Evolutionary conservation across 2,888 invertebrate genomes (phyloP).

Genomic region (Coelopa pilipes): DNA sequence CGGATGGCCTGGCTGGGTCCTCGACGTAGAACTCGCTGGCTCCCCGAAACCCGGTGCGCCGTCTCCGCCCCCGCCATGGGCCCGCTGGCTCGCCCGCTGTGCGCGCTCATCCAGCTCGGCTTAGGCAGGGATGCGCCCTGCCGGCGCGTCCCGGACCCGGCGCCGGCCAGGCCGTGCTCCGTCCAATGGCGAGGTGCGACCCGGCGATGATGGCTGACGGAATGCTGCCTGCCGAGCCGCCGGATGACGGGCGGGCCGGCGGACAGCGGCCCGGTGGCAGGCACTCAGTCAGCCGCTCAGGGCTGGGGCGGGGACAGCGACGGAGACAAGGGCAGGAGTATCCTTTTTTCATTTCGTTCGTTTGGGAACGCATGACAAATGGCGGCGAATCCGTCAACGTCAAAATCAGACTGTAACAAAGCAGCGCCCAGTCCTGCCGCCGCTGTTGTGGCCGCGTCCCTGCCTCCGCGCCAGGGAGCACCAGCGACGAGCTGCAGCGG

Average conservation of each 20-base stretch:
- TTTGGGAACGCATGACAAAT: conserved; percentile 67
- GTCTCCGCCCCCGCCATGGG: no score
- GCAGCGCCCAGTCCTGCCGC: conserved; percentile 45
- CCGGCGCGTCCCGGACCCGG: no score
- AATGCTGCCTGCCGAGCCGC: conserved; percentile 58
- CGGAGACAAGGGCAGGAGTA: conserved; percentile 43
- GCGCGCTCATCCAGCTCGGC: conserved; percentile 36
- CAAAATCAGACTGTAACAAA: conserved; percentile 69
- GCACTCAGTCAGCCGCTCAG: conserved; percentile 42
- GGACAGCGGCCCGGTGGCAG: no score
- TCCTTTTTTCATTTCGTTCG: conserved; percentile 52
- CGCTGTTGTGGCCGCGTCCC: neutral
- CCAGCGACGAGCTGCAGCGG: neutral
- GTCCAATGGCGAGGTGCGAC: neutral
- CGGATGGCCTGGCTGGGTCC: neutral
- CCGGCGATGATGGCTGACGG: conserved; percentile 54
- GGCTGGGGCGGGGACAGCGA: conserved; percentile 6
- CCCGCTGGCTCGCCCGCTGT: conserved; percentile 29
- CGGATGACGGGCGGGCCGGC: conserved; percentile 49
- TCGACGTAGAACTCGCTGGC: neutral
- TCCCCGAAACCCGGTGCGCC: no score
- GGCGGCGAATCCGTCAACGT: conserved; percentile 67
- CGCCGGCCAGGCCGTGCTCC: conserved; percentile 10
- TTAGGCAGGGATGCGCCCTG: conserved; percentile 38
- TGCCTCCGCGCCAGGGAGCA: conserved; percentile 5